phyloP scores from a whole-genome alignment of 2,797 vertebrate genomes.

The Harpagifer antarcticus region DNA sequence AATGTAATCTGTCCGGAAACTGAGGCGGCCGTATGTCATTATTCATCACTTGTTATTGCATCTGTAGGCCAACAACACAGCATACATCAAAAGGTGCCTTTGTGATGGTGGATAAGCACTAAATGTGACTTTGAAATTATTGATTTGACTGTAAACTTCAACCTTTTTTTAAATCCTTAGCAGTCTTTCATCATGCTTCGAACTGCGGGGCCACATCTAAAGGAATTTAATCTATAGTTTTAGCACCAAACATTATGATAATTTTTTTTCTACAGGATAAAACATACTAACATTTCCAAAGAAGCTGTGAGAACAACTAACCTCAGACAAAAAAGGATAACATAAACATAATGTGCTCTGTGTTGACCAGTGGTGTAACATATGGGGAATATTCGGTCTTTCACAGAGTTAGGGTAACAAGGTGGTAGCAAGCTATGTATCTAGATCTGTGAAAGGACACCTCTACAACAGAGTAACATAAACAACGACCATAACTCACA shows the following conservation, averaged over 20 bases:
- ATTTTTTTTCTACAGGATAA: neutral
- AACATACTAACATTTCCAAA: neutral
- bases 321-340: neutral
- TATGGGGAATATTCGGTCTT: conserved; percentile 54
- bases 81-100: neutral
- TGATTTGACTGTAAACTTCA: neutral
- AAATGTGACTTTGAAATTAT: neutral
- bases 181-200: neutral
- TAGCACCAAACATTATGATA: neutral
- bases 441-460: conserved; percentile 68
- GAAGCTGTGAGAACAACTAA: neutral
- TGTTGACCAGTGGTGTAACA: conserved; percentile 45
- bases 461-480: conserved; percentile 66
- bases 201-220: neutral
- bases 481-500: conserved; percentile 68
- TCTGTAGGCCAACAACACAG: neutral
- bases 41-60: neutral
- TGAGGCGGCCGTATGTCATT: conserved; percentile 2
- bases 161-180: neutral
- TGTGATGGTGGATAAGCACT: neutral
- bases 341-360: conserved; percentile 4
- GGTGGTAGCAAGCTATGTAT: conserved; percentile 67
- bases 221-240: neutral
- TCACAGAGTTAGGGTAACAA: conserved; percentile 56
- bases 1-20: neutral